These are phyloP conservation scores for Corbicula japonica DNA, from an alignment of 2,888 invertebrate species.

Conservation along the genomic window DNA sequence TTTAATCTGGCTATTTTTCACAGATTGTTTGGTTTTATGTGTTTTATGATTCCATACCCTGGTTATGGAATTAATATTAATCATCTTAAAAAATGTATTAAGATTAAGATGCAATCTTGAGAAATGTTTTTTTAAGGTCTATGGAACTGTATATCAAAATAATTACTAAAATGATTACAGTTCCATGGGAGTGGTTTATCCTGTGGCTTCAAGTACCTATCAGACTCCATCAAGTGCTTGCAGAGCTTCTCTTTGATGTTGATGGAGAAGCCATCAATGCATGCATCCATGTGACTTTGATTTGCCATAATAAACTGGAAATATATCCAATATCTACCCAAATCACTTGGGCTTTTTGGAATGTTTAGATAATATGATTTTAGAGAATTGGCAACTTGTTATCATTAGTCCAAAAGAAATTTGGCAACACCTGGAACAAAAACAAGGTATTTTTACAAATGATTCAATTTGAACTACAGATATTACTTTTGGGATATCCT, in stretches of 20 bases:
- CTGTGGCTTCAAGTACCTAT: slow-evolving; percentile 55
- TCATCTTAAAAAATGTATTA: no score
- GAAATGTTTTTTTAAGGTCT: no score
- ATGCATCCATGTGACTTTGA: slow-evolving; percentile 43
- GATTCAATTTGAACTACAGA: slow-evolving; percentile 28
- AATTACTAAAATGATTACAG: slow-evolving; percentile 22
- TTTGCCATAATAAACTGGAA: background rate
- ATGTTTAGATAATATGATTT: background rate
- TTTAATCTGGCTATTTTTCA: no score
- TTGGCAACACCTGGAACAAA: slow-evolving; percentile 31
- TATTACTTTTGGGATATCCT: slow-evolving; percentile 12
- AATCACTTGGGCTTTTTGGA: slow-evolving; percentile 1
- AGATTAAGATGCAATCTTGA: no score
- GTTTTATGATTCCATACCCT: no score
- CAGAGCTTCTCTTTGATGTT: slow-evolving; percentile 54
- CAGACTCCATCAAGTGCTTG: slow-evolving; percentile 55
- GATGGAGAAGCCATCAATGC: slow-evolving; percentile 48
- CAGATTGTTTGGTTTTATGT: no score
- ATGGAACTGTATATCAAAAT: background rate
- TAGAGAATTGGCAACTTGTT: slow-evolving; percentile 44
- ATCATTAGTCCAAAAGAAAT: slow-evolving; percentile 23
- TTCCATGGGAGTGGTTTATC: slow-evolving; percentile 37
- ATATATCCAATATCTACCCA: slow-evolving; percentile 21
- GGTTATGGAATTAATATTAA: no score
- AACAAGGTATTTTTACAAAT: slow-evolving; percentile 43